A percentile compares a stretch with the other conserved stretches of the same genome.
phyloP scores from a whole-genome alignment of 2,888 invertebrate genomes.

The Smittia aterrima region DNA sequence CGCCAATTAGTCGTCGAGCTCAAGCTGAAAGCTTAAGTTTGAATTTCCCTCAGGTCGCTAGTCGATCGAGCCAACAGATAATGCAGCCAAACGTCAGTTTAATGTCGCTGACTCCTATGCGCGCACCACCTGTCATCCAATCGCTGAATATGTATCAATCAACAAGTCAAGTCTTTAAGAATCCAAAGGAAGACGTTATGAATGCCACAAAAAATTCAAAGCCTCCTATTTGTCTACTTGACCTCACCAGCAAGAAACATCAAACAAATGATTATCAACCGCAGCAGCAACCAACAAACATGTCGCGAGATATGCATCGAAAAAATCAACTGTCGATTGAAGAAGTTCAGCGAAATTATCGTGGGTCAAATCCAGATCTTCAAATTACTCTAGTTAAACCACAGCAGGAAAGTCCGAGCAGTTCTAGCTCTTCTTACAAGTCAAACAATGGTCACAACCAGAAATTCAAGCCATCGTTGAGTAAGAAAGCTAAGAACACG shows the following conservation, averaged over 20 bases:
- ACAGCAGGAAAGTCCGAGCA: neutral
- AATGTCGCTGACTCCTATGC: neutral
- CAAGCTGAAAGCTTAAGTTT: neutral
- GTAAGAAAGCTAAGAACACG: neutral
- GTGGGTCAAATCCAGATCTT: slow-evolving; percentile 8
- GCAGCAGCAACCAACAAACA: neutral
- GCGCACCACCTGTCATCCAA: slow-evolving; percentile 29
- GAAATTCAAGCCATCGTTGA: neutral
- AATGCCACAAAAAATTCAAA: neutral
- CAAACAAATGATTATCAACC: neutral
- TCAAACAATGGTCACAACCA: neutral
- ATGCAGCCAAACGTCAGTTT: slow-evolving; percentile 11
- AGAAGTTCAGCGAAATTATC: slow-evolving; percentile 11
- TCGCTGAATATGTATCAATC: slow-evolving; percentile 44
- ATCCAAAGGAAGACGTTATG: slow-evolving; percentile 43
- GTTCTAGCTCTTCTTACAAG: neutral
- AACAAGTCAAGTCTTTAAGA: slow-evolving; percentile 44
- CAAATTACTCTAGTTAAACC: slow-evolving; percentile 14
- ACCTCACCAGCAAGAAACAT: neutral
- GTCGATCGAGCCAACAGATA: no score
- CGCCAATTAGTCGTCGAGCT: slow-evolving; percentile 56
- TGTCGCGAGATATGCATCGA: neutral
- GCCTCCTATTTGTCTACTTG: neutral
- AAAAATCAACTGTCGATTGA: neutral
- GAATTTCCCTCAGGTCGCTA: neutral